Evolutionary conservation across 2,888 invertebrate genomes (phyloP), one percentile per base, ranked within the genome.

Genomic region (Beris morrisii): DNA sequence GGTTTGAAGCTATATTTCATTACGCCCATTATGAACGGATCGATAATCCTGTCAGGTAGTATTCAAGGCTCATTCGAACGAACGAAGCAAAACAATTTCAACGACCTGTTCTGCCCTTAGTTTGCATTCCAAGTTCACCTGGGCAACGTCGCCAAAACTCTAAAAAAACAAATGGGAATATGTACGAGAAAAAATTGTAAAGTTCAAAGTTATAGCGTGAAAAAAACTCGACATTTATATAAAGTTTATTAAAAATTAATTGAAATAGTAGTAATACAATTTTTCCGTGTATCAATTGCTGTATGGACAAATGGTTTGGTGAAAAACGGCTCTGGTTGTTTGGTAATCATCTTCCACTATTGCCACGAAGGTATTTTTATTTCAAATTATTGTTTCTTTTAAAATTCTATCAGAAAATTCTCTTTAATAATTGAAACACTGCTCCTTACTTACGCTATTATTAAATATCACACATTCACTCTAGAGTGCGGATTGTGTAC

Each of bases 301-400:
- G 86, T 83, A 93, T 93, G 93, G 93, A 93, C 90, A 92, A 89
- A 92, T 93, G 93, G 92, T 89, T 93, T 82, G 90, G 89, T 84
- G 92, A 92, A 84, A 91, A 91, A 82, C 91, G 91, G 84, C 84
- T 93, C 81, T 93, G 93, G 93, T 88, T 93, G 83, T 90, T 93
- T 82, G 93, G 93, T 80, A 92, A 90, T 85, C 92, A 92, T 83
- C 86, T 93, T 81, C 92, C 92, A 77, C 84, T 93, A 75, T 82
- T 92, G 78, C 91, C 92, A 71, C 87, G 92, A 81, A 89, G 92
- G 93, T 92, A 82, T 81, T 81, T 75, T 69, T 59, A 3, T 38
- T 22, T 22, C 22, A 22, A 22, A 22, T 22, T 22, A 22, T 22
- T 3, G 38, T 38, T 38, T 32, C 32, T 5, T 32, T 1, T 5